A percentile compares a stretch with the other conserved stretches of the same genome.
These are phyloP conservation scores for Parasteatoda tepidariorum DNA, from an alignment of 1,140 invertebrate species.

Conservation along the genomic window DNA sequence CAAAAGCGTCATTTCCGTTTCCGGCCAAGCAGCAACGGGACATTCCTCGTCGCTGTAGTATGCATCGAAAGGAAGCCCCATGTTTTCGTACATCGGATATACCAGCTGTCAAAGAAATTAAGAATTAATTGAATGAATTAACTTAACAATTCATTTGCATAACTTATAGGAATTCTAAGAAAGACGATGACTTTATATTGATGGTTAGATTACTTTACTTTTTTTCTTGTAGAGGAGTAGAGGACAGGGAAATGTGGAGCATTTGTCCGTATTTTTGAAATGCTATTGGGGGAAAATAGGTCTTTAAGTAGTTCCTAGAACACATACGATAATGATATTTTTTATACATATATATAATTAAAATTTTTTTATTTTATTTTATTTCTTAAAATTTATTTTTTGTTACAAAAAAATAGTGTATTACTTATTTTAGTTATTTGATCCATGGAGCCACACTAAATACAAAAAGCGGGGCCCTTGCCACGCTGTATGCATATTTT, in stretches of 20 bases:
- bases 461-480: no score
- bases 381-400: no score
- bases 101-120: conserved; percentile 18
- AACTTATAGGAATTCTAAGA: background rate
- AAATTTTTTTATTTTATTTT: no score
- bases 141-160: background rate
- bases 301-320: no score
- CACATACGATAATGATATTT: no score
- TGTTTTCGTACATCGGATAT: conserved; percentile 38
- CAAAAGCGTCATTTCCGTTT: conserved; percentile 47
- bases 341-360: no score
- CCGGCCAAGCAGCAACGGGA: conserved; percentile 25
- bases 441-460: no score
- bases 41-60: conserved; percentile 39
- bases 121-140: background rate
- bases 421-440: no score
- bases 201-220: background rate
- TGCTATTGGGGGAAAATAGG: no score
- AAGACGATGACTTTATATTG: background rate
- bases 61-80: conserved; percentile 14
- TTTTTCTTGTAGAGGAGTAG: background rate
- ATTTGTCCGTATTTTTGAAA: background rate
- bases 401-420: no score
- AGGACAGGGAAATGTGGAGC: background rate
- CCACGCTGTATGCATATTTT: no score